Base-by-base conservation (phyloP, 2,888 invertebrate species). In the Hypercompe scribonia region DNA sequence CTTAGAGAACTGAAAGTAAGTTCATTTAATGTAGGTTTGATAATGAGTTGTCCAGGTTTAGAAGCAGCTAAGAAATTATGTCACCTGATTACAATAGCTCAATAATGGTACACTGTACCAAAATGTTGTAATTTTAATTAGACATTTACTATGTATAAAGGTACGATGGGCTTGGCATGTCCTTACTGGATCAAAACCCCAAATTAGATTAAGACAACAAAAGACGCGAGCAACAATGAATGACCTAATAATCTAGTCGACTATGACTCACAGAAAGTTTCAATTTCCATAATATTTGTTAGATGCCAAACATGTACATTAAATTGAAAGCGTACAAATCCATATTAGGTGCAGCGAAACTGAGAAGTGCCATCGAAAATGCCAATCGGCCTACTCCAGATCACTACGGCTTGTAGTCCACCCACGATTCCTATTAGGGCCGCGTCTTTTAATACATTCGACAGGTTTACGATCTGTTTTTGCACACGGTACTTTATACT, bases 341-440 rank as follows among this genome's bases (percentile, higher is more conserved):
- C 81, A 72, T 83, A 77, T 81, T 64, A 61, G 73, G 80, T 69
- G 34, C 71, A 70, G 65, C 10, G 42, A n/a, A n/a, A 36, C 33
- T 31, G 10, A n/a, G 68, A 33, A 77, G 61, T 78, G 63, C 72
- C 77, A 74, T 81, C 71, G 73, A 84, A 83, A 78, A 84, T 84
- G 72, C 77, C 80, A 81, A 71, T 79, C 79, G 78, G 76, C 80
- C 79, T 82, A 81, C 81, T 81, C 81, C 36, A 58, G 54, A 73
- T 66, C 50, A 70, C 74, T 68, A 73, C 75, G 67, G 76, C 79
- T 80, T 82, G 73, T 50, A 33, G 21, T 8, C 70, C 76, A 36
- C 84, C 82, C 80, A 81, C 82, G 11, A 18, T 28, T 63, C 7
- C 34, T 33, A 67, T 73, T 76, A 76, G 66, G 68, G 73, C 54